Base-by-base conservation (phyloP, 1,140 invertebrate genomes). In the Drosophila mauritiana region DNA sequence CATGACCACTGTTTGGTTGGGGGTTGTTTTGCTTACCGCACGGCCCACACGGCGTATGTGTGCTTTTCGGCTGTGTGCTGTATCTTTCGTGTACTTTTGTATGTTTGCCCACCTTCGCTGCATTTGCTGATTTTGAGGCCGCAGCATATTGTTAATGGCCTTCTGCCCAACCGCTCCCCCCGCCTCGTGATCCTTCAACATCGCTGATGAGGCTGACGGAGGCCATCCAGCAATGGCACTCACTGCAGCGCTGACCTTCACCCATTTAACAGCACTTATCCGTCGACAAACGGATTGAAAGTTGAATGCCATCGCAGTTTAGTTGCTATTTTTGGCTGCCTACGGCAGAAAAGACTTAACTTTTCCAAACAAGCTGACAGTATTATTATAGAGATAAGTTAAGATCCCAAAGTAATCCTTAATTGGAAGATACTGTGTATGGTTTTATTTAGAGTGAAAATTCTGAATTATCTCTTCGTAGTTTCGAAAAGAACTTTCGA, bases 221-320 rank as follows among this genome's bases (percentile, higher is more conserved):
- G 48, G 58, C 58, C 53, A 22, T 55, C 57, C 61, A 67, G 53
- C 34, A 45, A 22, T 61, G 43, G 62, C 55, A 72, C 54, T 55
- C 67, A 54, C 17, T 58, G 79, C 43, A 39, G 13, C 15, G 25
- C 56, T 88, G 83, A 86, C 82, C 82, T 86, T 86, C 79, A 86
- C 83, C 83, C 79, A 86, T 86, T 88, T 86, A 77, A 62, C 67
- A 79, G 45, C 57, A 64, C 67, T 88, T 76, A 72, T 62, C 46
- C 74, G 72, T 42, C 72, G 65, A 42, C 78, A 81, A 69, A 43
- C 78, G 51, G 57, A 82, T 51, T 70, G 57, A 72, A 68, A 78
- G 82, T 81, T 80, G 61, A 85, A 85, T 61, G 70, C 46, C 69
- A 68, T 62, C 46, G 61, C 61, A 65, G 36, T 56, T 56, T 2